Evolutionary conservation across 2,888 invertebrate genomes (phyloP).

Genomic region (Tetrapedia diversipes): DNA sequence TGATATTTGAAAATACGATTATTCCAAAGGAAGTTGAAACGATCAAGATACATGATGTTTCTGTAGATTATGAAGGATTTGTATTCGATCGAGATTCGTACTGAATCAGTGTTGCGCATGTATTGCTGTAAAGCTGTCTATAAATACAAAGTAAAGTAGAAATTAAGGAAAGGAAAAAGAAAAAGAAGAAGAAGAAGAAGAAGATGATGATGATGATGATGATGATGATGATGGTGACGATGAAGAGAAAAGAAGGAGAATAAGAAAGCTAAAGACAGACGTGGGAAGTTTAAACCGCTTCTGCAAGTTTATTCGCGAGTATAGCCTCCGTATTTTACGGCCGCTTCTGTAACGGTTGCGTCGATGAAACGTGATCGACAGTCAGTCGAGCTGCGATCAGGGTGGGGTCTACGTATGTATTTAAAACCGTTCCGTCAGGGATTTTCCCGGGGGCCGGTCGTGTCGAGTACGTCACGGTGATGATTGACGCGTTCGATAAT

Average conservation of each 20-base stretch:
- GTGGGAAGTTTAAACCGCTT: constrained; percentile 32
- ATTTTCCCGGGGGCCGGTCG: constrained; percentile 68
- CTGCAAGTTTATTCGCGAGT: constrained; percentile 19
- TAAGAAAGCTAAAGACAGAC: not conserved
- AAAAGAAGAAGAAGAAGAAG: too few relatives aligned
- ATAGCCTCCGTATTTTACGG: constrained; percentile 36
- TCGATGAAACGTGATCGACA: constrained; percentile 71
- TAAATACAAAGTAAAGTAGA: too few relatives aligned
- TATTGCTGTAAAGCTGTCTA: constrained; percentile 14
- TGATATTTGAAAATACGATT: too few relatives aligned
- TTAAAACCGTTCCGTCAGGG: constrained; percentile 73
- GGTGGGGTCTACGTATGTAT: constrained; percentile 67
- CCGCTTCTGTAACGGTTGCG: constrained; percentile 50
- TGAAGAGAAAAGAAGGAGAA: not conserved
- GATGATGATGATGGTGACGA: too few relatives aligned
- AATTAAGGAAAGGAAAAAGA: too few relatives aligned
- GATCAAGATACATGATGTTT: too few relatives aligned
- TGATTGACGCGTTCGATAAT: constrained; percentile 58
- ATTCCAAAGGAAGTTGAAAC: too few relatives aligned
- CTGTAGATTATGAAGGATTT: too few relatives aligned
- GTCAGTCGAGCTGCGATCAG: constrained; percentile 59
- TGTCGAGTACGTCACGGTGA: constrained; percentile 62
- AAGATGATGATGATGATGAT: too few relatives aligned
- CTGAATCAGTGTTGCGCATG: constrained; percentile 4
- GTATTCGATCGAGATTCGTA: too few relatives aligned